Percentiles rank a stretch among this genome's conserved stretches.
Evolutionary conservation across 2,797 vertebrate genomes (phyloP).

Genomic region (Lithobates pipiens): DNA sequence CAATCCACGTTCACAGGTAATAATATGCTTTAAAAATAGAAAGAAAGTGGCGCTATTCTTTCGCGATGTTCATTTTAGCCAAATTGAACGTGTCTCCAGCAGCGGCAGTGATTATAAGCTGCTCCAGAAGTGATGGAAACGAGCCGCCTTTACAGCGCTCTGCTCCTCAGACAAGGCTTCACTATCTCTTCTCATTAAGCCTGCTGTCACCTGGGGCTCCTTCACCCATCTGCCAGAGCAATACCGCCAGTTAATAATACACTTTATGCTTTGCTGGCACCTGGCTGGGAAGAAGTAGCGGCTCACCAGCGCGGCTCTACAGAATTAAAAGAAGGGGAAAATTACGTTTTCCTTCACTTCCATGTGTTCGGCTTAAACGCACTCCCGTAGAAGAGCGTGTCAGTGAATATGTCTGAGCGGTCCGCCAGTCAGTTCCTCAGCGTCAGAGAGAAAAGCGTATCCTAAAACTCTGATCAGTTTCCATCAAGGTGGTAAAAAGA

Average conservation of each 20-base stretch:
- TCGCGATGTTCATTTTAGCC: not conserved
- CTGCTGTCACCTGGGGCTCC: constrained; percentile 33
- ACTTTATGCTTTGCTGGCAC: constrained; percentile 27
- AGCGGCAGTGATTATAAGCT: not conserved
- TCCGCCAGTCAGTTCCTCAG: not conserved
- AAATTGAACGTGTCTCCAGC: not conserved
- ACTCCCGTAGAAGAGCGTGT: not conserved
- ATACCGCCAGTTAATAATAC: constrained; percentile 31
- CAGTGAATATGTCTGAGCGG: not conserved
- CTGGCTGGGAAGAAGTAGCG: not conserved
- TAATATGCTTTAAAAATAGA: too few relatives aligned
- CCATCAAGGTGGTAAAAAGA: not conserved
- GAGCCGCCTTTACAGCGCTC: not conserved
- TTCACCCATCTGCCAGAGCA: constrained; percentile 5
- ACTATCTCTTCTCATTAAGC: constrained; percentile 44
- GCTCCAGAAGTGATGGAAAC: not conserved
- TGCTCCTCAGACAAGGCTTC: constrained; percentile 18
- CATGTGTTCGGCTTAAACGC: constrained; percentile 12
- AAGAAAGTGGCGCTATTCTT: not conserved
- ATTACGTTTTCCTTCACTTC: not conserved
- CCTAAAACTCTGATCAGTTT: not conserved
- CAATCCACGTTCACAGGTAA: not conserved
- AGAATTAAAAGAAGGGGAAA: not conserved
- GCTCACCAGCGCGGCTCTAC: not conserved
- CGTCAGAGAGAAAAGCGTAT: not conserved